Conservation (phyloP, 2,113 vertebrate genomes). For the Scomber scombrus region DNA sequence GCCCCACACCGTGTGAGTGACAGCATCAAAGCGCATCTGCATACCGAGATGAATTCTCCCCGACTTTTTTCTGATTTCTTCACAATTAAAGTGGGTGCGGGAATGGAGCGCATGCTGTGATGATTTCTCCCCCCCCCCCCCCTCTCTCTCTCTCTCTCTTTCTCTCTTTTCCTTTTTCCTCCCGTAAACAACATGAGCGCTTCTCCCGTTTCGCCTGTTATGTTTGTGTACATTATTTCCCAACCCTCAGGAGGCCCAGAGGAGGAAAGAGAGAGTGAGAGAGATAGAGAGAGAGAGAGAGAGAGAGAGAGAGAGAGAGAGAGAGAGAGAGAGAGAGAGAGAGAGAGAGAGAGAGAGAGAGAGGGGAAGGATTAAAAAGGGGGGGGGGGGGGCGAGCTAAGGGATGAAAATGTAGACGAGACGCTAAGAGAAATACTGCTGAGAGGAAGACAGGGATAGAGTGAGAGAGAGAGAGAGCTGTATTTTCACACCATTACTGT, state of each 20-base stretch:
- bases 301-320: no score
- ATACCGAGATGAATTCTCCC: conserved; percentile 62
- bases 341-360: no score
- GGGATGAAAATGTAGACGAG: conserved; percentile 52
- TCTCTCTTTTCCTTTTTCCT: conserved; percentile 2
- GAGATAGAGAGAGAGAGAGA: conserved; percentile 32
- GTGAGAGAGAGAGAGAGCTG: conserved; percentile 22
- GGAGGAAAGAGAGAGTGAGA: conserved; percentile 55
- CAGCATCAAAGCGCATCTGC: conserved; percentile 76
- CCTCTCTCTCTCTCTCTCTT: background rate
- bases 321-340: conserved; percentile 22
- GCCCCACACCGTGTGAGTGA: conserved; percentile 71
- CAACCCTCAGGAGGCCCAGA: conserved; percentile 61
- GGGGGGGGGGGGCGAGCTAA: conserved; percentile 4
- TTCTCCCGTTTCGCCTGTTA: conserved; percentile 54
- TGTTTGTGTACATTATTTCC: conserved; percentile 78
- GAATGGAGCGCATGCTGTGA: conserved; percentile 59
- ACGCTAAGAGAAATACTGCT: conserved; percentile 21
- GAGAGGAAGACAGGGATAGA: conserved; percentile 29
- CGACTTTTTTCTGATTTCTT: conserved; percentile 73
- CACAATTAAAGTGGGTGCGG: conserved; percentile 75
- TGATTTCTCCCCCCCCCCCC: conserved; percentile 46
- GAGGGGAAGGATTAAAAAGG: no score
- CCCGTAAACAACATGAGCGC: conserved; percentile 66
- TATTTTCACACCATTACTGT: conserved; percentile 67